A percentile compares a stretch with the other conserved stretches of the same genome.
Evolutionary conservation across 2,888 invertebrate species (phyloP).

Genomic region (Dorcus parallelipipedus): DNA sequence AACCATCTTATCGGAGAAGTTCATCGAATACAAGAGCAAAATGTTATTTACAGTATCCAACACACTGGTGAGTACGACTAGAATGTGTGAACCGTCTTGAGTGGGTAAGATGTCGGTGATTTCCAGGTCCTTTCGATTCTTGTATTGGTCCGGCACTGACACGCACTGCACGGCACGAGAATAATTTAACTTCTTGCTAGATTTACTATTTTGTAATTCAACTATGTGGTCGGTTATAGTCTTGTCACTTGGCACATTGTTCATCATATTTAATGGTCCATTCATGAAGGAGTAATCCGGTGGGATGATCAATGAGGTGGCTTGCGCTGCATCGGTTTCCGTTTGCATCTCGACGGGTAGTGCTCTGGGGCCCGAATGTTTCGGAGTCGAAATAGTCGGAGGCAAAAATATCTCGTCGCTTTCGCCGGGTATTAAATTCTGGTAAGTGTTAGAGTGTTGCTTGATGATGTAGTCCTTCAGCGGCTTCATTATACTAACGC

Average conservation of each 20-base stretch:
- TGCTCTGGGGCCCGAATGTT: slow-evolving; percentile 40
- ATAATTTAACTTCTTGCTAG: slow-evolving; percentile 44
- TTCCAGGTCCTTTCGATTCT: slow-evolving; percentile 52
- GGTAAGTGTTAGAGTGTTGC: slow-evolving; percentile 40
- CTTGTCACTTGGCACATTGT: slow-evolving; percentile 26
- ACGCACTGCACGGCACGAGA: slow-evolving; percentile 58
- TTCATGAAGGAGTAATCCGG: slow-evolving; percentile 37
- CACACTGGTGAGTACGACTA: slow-evolving; percentile 54
- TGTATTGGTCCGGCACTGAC: slow-evolving; percentile 53
- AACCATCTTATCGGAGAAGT: slow-evolving; percentile 51
- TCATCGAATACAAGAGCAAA: slow-evolving; percentile 57
- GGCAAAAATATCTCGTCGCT: slow-evolving; percentile 47
- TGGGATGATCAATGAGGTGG: slow-evolving; percentile 33
- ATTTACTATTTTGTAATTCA: slow-evolving; percentile 44
- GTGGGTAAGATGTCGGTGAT: slow-evolving; percentile 66
- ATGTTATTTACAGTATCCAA: slow-evolving; percentile 44
- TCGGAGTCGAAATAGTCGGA: slow-evolving; percentile 30
- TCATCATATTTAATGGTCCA: slow-evolving; percentile 29
- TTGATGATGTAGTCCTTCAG: slow-evolving; percentile 22
- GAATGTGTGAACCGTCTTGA: slow-evolving; percentile 64
- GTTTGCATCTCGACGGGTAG: slow-evolving; percentile 38
- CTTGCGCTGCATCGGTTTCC: slow-evolving; percentile 40
- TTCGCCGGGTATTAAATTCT: slow-evolving; percentile 47
- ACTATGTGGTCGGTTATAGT: slow-evolving; percentile 49
- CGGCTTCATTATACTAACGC: slow-evolving; percentile 9